These are phyloP conservation scores for Tigriopus japonicus DNA, from an alignment of 1,140 invertebrate genomes.

Conservation along the genomic window DNA sequence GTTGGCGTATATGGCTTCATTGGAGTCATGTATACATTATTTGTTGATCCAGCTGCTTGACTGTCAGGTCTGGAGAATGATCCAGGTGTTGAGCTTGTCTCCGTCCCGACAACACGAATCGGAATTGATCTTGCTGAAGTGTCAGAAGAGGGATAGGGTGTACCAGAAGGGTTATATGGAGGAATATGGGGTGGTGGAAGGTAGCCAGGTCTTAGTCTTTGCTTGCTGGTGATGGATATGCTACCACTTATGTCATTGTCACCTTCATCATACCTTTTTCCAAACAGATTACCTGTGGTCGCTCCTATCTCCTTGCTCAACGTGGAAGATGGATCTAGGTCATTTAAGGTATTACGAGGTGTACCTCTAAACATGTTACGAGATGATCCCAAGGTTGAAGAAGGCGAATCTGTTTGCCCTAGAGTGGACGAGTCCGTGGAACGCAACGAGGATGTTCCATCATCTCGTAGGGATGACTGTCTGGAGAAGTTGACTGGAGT, in stretches of 20 bases:
- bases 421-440: background rate
- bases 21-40: too few species aligned
- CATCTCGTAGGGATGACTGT: background rate
- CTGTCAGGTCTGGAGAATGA: too few species aligned
- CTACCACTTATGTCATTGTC: background rate
- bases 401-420: too few species aligned
- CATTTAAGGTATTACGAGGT: too few species aligned
- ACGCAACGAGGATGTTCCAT: background rate
- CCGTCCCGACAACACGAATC: background rate
- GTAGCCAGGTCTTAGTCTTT: constrained; percentile 11
- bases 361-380: too few species aligned
- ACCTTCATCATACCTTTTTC: background rate
- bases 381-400: too few species aligned
- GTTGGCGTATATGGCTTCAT: too few species aligned
- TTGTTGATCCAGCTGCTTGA: too few species aligned
- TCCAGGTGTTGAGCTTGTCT: too few species aligned
- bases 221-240: constrained; percentile 12
- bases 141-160: background rate
- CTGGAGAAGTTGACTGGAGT: background rate
- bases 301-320: background rate
- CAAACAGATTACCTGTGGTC: background rate
- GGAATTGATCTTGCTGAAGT: background rate
- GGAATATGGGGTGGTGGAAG: constrained; percentile 6
- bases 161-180: background rate
- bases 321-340: too few species aligned